These are phyloP conservation scores for Hermaeophaga mercurialis DNA, from an alignment of 2,888 invertebrate genomes.

Conservation along the genomic window DNA sequence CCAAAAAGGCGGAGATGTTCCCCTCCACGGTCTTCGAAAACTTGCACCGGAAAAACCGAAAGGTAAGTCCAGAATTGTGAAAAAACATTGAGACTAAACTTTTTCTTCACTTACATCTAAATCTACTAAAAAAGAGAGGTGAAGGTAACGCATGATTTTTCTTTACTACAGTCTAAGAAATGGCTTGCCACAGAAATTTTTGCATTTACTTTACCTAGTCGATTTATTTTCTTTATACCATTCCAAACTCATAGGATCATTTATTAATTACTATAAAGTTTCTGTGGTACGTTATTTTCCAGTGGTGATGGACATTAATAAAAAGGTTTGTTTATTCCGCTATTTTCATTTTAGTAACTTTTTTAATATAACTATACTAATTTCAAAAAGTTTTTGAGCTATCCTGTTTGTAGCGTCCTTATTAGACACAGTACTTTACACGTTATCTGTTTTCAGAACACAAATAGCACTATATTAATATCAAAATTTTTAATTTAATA, in stretches of 20 bases:
- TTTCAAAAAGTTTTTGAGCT: conserved; percentile 15
- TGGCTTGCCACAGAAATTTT: conserved; percentile 1
- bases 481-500: conserved; percentile 11
- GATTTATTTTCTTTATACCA: too few relatives aligned
- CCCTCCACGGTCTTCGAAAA: conserved; percentile 88
- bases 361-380: neutral
- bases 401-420: conserved; percentile 16
- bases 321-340: conserved; percentile 25
- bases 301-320: conserved; percentile 28
- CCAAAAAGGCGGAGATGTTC: conserved; percentile 94
- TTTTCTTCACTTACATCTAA: conserved; percentile 15
- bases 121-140: conserved; percentile 30
- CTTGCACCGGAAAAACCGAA: conserved; percentile 83
- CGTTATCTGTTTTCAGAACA: conserved; percentile 30
- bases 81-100: neutral
- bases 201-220: too few relatives aligned
- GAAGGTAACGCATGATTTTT: conserved; percentile 36
- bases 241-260: too few relatives aligned
- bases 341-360: conserved; percentile 8
- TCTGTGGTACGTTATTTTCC: neutral
- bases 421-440: conserved; percentile 11
- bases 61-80: conserved; percentile 59
- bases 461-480: conserved; percentile 28
- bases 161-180: conserved; percentile 13
- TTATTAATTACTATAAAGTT: too few relatives aligned